A percentile compares a stretch with the other conserved stretches of the same genome.
These are phyloP conservation scores for pig (Sus scrofa) DNA, from an alignment of 2,113 vertebrate genomes.

Conservation along the genomic window T2T-Sscrofa CM000818.6:86978501-86979000, in stretches of 20 bases:
- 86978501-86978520: slow-evolving; percentile 81
- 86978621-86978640: slow-evolving; percentile 76
- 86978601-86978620: slow-evolving; percentile 1
- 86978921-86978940: slow-evolving; percentile 82
- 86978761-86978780: slow-evolving; percentile 83
- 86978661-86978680: slow-evolving; percentile 79
- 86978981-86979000: slow-evolving; percentile 82
- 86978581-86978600: slow-evolving; percentile 68
- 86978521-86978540: slow-evolving; percentile 80
- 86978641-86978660: slow-evolving; percentile 74
- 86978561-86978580: slow-evolving; percentile 76
- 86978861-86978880: slow-evolving; percentile 73
- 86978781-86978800: slow-evolving; percentile 78
- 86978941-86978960: slow-evolving; percentile 80
- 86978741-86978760: slow-evolving; percentile 83
- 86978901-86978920: slow-evolving; percentile 83
- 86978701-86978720: slow-evolving; percentile 75
- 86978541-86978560: slow-evolving; percentile 77
- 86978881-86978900: slow-evolving; percentile 75
- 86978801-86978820: slow-evolving; percentile 78
- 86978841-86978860: slow-evolving; percentile 73
- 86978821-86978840: slow-evolving; percentile 81
- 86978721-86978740: slow-evolving; percentile 79
- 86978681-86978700: slow-evolving; percentile 72
- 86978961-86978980: slow-evolving; percentile 82